Conservation (phyloP, 2,113 vertebrate species). For the Ornithorhynchus anatinus region DNA sequence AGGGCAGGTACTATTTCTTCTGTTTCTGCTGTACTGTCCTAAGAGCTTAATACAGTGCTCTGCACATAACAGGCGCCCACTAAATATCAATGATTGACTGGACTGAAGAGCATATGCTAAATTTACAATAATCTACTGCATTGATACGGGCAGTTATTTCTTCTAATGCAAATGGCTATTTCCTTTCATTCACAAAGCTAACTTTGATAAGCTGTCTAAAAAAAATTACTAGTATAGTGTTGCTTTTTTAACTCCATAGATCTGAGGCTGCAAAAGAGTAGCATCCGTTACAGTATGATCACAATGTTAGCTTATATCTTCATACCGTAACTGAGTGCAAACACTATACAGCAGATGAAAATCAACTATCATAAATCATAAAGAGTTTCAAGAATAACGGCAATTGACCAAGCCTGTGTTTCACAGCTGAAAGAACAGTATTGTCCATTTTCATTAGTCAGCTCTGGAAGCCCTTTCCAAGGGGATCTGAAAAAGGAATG, state of each 20-base stretch:
- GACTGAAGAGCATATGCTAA: conserved; percentile 17
- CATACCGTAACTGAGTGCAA: conserved; percentile 29
- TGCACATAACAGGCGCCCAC: no score
- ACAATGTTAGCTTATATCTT: conserved; percentile 40
- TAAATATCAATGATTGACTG: no score
- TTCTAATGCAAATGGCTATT: conserved; percentile 14
- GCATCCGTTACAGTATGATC: conserved; percentile 21
- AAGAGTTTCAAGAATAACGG: conserved; percentile 86
- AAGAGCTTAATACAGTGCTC: no score
- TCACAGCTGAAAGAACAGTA: conserved; percentile 96
- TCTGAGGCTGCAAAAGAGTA: conserved; percentile 16
- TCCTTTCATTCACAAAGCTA: conserved; percentile 33
- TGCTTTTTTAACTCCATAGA: neutral
- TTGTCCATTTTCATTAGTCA: conserved; percentile 94
- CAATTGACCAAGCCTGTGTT: conserved; percentile 94
- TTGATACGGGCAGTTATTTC: neutral
- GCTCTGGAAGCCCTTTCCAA: conserved; percentile 96
- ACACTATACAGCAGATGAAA: conserved; percentile 19
- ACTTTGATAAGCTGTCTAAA: conserved; percentile 22
- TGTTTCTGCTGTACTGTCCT: no score
- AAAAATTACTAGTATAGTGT: conserved; percentile 10
- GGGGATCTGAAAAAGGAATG: conserved; percentile 78
- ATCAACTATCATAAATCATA: conserved; percentile 75
- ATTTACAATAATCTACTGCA: neutral
- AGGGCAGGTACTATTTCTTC: no score